Evolutionary conservation across 64 coral and sea anemone genomes (phyloP), one percentile per base, ranked within the genome.

Genomic region (Montipora capricornis): DNA sequence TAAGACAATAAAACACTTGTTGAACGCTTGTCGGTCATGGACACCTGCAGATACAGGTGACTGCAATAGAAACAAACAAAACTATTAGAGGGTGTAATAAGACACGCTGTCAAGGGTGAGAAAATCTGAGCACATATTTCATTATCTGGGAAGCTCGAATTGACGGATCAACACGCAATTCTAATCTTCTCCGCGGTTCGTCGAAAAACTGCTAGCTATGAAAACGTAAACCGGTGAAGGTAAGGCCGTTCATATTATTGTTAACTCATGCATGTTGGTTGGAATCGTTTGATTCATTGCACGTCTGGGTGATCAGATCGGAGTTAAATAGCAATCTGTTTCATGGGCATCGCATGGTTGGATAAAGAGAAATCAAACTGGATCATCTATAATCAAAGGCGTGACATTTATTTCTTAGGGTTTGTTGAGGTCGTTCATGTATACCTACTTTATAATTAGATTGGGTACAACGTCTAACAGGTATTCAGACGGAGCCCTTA

Each of bases 41-140:
- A 7, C 82, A 86, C 82, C 82, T 49, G 82, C 19, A n/a, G 82
- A 69, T 86, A 51, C 82, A 45, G 82, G 82, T 86, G 62, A 86
- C 44, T 49, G n/a, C 62, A 49, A 71, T 15, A 20, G 8, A 71
- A 10, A 8, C 5, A 52, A 46, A 19, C 60, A 19, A 45, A 19
- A 64, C 61, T 64, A 64, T 64, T 12, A 12, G 14, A 64, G 66
- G 9, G 68, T 86, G 45, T 47, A 71, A 86, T 68, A 73, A 49
- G 66, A 86, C 15, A 50, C 64, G 82, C 66, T 69, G 15, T 8
- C 6, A 57, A 8, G 44, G 6, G 6, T n/a, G 17, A 69, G 46
- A 48, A 86, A 86, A 86, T 71, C 44, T 49, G 64, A 71, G 82
- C 47, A 52, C 37, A 51, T 47, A 68, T 51, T 71, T 71, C 68